These are phyloP conservation scores for Melipona bicolor DNA, from an alignment of 2,888 invertebrate species.

Conservation along the genomic window DNA sequence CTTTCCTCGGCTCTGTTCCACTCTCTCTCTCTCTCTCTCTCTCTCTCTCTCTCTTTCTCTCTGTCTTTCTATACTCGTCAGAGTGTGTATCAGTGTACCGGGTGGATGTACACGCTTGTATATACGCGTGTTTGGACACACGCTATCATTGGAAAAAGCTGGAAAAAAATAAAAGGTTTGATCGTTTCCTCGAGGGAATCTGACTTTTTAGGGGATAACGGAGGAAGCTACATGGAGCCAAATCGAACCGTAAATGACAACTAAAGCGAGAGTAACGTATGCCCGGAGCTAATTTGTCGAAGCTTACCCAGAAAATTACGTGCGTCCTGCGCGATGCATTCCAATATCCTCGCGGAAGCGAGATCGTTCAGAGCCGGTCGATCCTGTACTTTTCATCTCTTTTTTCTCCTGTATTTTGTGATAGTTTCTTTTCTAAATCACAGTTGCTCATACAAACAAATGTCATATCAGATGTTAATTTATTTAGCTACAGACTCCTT, in stretches of 20 bases:
- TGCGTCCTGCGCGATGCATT: slow-evolving; percentile 78
- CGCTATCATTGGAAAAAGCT: slow-evolving; percentile 6
- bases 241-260: slow-evolving; percentile 43
- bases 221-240: slow-evolving; percentile 13
- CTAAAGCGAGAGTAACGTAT: slow-evolving; percentile 80
- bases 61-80: not conserved
- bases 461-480: not conserved
- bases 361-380: not conserved
- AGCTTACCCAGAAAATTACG: slow-evolving; percentile 80
- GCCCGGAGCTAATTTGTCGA: slow-evolving; percentile 81
- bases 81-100: slow-evolving; percentile 11
- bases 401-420: not conserved
- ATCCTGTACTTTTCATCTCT: not conserved
- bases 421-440: not conserved
- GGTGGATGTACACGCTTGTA: slow-evolving; percentile 49
- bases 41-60: not conserved
- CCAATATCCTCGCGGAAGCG: slow-evolving; percentile 67
- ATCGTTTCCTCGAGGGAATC: slow-evolving; percentile 43
- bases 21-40: not conserved
- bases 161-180: not conserved
- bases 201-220: slow-evolving; percentile 37
- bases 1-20: slow-evolving; percentile 21
- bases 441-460: not conserved
- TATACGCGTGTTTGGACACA: slow-evolving; percentile 21
- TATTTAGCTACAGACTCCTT: not conserved